A percentile compares a stretch with the other conserved stretches of the same genome.
These are phyloP conservation scores for Perodicticus potto DNA, from an alignment of 2,797 vertebrate genomes.

Conservation along the genomic window DNA sequence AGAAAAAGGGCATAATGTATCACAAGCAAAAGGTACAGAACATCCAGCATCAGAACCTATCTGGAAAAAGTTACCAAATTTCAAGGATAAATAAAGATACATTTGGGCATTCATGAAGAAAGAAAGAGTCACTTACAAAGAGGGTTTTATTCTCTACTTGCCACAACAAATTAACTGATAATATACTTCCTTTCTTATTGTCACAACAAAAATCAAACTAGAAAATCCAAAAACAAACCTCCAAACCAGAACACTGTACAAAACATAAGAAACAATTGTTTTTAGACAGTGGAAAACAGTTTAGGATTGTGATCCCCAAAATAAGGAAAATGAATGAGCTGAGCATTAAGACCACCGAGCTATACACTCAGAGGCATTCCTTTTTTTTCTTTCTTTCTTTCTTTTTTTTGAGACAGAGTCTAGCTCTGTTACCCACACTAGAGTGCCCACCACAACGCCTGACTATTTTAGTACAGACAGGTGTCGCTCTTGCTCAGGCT, in stretches of 20 bases:
- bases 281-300: not conserved
- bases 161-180: conserved; percentile 1
- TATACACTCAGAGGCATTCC: not conserved
- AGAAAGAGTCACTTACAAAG: conserved; percentile 66
- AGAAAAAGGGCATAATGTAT: conserved; percentile 52
- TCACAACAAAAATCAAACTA: not conserved
- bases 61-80: conserved; percentile 41
- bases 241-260: not conserved
- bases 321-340: not conserved
- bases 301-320: not conserved
- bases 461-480: too few species aligned
- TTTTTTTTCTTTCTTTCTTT: not conserved
- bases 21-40: conserved; percentile 34
- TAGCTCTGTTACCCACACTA: too few species aligned
- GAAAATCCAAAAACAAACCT: not conserved
- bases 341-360: not conserved
- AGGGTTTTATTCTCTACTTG: conserved; percentile 64
- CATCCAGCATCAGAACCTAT: conserved; percentile 59
- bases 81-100: conserved; percentile 68
- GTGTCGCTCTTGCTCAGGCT: too few species aligned
- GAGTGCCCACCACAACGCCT: too few species aligned
- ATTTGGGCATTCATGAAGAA: conserved; percentile 43
- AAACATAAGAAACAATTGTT: conserved; percentile 50
- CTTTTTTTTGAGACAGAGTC: too few species aligned
- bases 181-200: not conserved